Percentiles rank a stretch among this genome's conserved stretches.
Conservation (phyloP, 2,888 invertebrate species). For the Drosophila mercatorum region DNA sequence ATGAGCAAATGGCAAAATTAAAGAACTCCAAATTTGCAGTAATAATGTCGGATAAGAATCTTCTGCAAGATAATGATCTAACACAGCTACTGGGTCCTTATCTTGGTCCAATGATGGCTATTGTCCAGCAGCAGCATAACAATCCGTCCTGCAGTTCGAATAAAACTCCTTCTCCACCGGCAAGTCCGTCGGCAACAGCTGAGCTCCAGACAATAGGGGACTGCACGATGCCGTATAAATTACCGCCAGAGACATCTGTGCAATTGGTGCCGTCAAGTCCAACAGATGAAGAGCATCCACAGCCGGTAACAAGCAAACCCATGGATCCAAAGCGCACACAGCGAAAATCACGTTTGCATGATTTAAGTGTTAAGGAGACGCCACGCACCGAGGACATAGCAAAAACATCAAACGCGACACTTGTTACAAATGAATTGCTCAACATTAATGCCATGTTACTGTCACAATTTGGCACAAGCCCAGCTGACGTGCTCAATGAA, state of each 20-base stretch:
- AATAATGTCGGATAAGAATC: constrained; percentile 82
- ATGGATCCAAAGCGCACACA: constrained; percentile 19
- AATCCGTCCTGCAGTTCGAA: constrained; percentile 29
- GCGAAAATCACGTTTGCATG: constrained; percentile 37
- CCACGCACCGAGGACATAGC: neutral
- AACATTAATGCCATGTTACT: constrained; percentile 64
- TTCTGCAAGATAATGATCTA: constrained; percentile 83
- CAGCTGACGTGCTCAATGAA: constrained; percentile 71
- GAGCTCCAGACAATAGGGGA: constrained; percentile 48
- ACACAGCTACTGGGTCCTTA: constrained; percentile 83
- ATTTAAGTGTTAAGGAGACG: constrained; percentile 21
- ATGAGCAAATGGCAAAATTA: constrained; percentile 80
- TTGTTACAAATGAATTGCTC: constrained; percentile 56
- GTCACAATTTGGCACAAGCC: constrained; percentile 60
- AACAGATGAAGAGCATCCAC: constrained; percentile 57
- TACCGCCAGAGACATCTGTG: constrained; percentile 84
- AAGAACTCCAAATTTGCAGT: constrained; percentile 82
- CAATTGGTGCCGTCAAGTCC: constrained; percentile 83
- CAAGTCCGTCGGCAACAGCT: constrained; percentile 34
- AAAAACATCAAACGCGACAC: constrained; percentile 53
- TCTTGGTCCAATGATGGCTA: constrained; percentile 72
- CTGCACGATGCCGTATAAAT: constrained; percentile 81
- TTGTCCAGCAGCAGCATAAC: constrained; percentile 72
- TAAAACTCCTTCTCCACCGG: constrained; percentile 23
- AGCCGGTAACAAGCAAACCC: constrained; percentile 8